Evolutionary conservation across 2,113 vertebrate genomes (phyloP).

Genomic region (Gavialis gangeticus): DNA sequence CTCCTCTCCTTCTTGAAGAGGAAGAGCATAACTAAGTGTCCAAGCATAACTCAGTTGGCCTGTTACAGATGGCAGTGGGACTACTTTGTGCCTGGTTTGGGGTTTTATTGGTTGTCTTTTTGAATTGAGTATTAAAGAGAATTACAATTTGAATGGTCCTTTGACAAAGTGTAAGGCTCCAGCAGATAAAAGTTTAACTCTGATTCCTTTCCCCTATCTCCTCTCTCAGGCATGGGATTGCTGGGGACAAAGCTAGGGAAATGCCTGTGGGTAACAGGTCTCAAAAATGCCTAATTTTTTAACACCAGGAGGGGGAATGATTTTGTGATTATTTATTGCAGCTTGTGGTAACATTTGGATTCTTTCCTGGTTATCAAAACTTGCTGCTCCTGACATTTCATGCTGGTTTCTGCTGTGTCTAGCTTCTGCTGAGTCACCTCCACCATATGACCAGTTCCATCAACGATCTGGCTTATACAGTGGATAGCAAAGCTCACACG

Average conservation of each 20-base stretch:
- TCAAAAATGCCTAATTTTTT: neutral
- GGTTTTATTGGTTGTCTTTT: neutral
- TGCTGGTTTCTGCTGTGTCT: neutral
- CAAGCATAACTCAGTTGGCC: too few species aligned
- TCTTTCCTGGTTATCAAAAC: neutral
- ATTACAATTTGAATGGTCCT: rapidly evolving
- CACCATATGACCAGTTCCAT: neutral
- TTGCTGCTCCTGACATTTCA: neutral
- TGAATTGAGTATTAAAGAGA: neutral
- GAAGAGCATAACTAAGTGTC: too few species aligned
- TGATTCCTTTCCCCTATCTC: neutral
- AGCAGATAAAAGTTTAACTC: neutral
- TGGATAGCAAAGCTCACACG: neutral
- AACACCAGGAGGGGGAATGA: neutral
- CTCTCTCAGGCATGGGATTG: neutral
- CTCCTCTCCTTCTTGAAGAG: too few species aligned
- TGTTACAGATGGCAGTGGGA: too few species aligned
- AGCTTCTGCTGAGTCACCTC: neutral
- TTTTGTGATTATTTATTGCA: neutral
- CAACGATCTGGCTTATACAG: neutral
- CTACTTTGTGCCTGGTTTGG: too few species aligned
- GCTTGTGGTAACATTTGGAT: neutral
- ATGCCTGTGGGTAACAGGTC: neutral
- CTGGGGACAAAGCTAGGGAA: neutral
- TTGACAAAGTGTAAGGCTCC: neutral